A percentile compares a stretch with the other conserved stretches of the same genome.
Conservation (phyloP, 1,140 invertebrate genomes). For the Sycobia sp. region DNA sequence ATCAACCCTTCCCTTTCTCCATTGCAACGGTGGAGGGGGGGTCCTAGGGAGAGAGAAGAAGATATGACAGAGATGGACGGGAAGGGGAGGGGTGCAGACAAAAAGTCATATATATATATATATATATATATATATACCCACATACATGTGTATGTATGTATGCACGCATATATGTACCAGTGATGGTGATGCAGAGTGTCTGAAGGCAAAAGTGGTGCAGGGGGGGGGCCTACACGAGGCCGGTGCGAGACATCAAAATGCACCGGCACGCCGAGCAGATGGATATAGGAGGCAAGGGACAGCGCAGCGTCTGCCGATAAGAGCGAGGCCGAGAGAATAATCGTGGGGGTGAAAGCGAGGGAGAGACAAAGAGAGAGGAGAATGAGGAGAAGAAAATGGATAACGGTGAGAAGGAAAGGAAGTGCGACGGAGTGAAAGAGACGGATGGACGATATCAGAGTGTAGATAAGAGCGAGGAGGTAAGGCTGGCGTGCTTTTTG, state of each 20-base stretch:
- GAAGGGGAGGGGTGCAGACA: background rate
- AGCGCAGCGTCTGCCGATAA: too few relatives aligned
- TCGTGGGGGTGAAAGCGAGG: background rate
- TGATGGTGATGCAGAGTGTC: too few relatives aligned
- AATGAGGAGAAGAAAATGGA: conserved; percentile 2
- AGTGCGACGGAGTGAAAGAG: background rate
- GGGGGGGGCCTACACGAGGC: too few relatives aligned
- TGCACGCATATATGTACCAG: too few relatives aligned
- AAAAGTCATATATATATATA: background rate
- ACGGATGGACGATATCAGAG: background rate
- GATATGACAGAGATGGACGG: too few relatives aligned
- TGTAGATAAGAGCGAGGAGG: background rate
- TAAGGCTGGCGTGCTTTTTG: too few relatives aligned
- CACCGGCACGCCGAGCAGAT: conserved; percentile 6
- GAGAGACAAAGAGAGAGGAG: too few relatives aligned
- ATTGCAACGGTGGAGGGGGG: too few relatives aligned
- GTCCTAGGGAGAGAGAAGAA: background rate
- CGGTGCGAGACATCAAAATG: conserved; percentile 13
- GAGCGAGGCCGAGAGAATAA: background rate
- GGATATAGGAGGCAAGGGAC: background rate
- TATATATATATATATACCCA: too few relatives aligned
- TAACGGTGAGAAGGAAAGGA: too few relatives aligned
- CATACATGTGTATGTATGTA: too few relatives aligned
- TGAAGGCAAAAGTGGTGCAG: too few relatives aligned
- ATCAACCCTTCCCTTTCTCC: background rate